Evolutionary conservation across 2,113 vertebrate genomes (phyloP), one percentile per base, ranked within the genome.

Genomic region (Murina feae): DNA sequence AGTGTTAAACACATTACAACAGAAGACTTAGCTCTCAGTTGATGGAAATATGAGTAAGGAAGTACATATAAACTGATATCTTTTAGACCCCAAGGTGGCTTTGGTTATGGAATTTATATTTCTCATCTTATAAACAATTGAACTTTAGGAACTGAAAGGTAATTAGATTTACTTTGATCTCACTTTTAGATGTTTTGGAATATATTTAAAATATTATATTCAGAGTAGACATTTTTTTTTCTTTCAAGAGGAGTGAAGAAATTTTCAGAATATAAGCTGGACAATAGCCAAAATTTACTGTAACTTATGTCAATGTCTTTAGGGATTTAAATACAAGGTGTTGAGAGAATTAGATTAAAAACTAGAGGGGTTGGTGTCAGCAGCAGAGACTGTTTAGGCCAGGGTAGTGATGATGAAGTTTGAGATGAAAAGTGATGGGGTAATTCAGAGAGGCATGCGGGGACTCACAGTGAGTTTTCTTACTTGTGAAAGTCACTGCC

Each of bases 341-440:
- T 90, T 97, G 95, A 97, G 65, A 94, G 72, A 86, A 91, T 93
- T 92, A 94, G 82, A 80, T 95, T 66, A 87, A 86, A 93, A 78
- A 49, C 30, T 81, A 37, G 37, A 94, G 49, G 18, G 32, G 60
- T 9, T 83, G 42, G 55, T 82, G 68, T 96, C 69, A 88, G 69
- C 66, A 74, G 89, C 21, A 75, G 44, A 89, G 58, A 18, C 47
- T 88, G n/a, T 78, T 91, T 80, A 32, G 44, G 21, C 47, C 60
- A n/a, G 49, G 8, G 39, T 28, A 68, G 55, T 44, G 42, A 58
- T 75, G 81, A 75, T 39, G 69, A 91, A 74, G 35, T n/a, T 90
- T 80, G 53, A 92, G 76, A 63, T 86, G 69, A 65, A 94, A 85
- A 95, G 44, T 28, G 37, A 84, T 35, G 10, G 66, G 49, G 47